A percentile compares a stretch with the other conserved stretches of the same genome.
phyloP scores from a whole-genome alignment of 2,888 invertebrate genomes.

The Lutraria lutraria region DNA sequence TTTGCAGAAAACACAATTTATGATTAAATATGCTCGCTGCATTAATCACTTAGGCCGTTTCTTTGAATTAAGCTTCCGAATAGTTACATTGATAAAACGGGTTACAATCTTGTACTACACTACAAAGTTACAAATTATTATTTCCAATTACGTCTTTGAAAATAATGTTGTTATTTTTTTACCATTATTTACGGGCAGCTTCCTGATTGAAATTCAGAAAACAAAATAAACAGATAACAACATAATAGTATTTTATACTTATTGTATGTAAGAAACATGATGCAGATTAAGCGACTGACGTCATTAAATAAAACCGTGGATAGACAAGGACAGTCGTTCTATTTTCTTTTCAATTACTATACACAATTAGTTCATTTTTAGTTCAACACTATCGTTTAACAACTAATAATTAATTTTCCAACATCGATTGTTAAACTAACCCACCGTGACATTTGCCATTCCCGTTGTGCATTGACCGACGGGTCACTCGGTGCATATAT shows the following conservation, averaged over 20 bases:
- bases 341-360: slow-evolving; percentile 42
- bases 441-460: slow-evolving; percentile 65
- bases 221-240: too few relatives aligned
- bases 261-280: neutral
- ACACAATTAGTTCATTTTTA: slow-evolving; percentile 49
- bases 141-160: neutral
- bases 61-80: neutral
- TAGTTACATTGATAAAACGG: neutral
- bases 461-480: slow-evolving; percentile 66
- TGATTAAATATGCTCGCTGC: neutral
- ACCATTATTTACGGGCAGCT: neutral
- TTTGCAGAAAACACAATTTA: neutral
- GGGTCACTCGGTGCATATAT: slow-evolving; percentile 61
- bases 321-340: slow-evolving; percentile 39
- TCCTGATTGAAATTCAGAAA: too few relatives aligned
- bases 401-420: slow-evolving; percentile 68
- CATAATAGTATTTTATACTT: too few relatives aligned
- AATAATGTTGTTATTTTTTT: neutral
- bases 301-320: slow-evolving; percentile 43
- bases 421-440: slow-evolving; percentile 46
- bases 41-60: neutral
- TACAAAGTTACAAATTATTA: too few relatives aligned
- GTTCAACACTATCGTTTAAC: slow-evolving; percentile 64
- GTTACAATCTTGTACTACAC: neutral
- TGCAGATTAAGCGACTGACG: neutral